Evolutionary conservation across 2,797 vertebrate species (phyloP).

Genomic region (Mormyrus proboscirostris): DNA sequence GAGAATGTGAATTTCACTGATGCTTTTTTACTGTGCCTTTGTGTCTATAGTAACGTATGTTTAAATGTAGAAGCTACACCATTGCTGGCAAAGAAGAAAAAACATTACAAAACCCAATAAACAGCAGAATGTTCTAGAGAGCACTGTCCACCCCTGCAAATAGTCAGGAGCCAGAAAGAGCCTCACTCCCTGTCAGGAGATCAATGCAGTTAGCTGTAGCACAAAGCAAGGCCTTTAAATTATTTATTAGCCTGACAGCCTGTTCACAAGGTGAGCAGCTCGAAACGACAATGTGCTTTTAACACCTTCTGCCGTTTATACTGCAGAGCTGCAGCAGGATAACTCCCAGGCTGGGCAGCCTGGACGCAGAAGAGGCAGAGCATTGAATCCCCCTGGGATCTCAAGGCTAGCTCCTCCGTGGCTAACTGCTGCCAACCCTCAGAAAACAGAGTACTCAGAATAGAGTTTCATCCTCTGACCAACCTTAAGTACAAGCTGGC

Average conservation of each 20-base stretch:
- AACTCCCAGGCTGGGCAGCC: background rate
- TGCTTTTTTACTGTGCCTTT: background rate
- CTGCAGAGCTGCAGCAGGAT: background rate
- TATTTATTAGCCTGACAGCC: background rate
- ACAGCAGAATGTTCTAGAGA: background rate
- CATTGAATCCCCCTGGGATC: background rate
- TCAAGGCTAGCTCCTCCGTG: background rate
- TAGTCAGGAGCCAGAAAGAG: background rate
- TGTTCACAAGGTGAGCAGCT: background rate
- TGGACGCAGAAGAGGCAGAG: background rate
- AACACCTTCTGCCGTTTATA: background rate
- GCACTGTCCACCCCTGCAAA: background rate
- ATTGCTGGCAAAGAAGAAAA: background rate
- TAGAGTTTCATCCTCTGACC: background rate
- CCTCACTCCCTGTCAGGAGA: background rate
- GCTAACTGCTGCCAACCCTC: background rate
- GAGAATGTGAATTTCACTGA: background rate
- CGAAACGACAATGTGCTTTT: background rate
- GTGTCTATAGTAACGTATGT: background rate
- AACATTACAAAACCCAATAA: background rate
- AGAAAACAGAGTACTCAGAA: background rate
- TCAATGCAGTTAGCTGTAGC: background rate
- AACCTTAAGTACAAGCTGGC: background rate
- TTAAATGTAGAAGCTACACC: background rate
- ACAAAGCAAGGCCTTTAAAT: slow-evolving; percentile 16